phyloP scores from a whole-genome alignment of 1,140 invertebrate genomes.

The Plectrocnemia conspersa region DNA sequence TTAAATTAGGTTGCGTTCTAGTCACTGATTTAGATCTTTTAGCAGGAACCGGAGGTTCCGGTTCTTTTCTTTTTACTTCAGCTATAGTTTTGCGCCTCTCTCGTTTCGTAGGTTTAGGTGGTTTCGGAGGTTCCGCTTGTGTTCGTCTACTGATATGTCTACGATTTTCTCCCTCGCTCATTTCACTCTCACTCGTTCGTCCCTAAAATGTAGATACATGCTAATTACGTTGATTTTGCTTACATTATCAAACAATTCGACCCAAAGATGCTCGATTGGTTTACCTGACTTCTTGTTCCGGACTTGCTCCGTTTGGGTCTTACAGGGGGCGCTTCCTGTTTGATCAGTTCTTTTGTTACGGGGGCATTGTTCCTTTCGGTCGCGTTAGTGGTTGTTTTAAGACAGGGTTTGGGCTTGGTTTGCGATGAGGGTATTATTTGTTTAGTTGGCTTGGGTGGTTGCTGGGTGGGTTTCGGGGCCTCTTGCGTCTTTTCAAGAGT shows the following conservation, averaged over 20 bases:
- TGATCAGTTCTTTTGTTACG: constrained; percentile 39
- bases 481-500: constrained; percentile 21
- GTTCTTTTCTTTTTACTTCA: constrained; percentile 28
- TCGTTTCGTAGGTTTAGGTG: constrained; percentile 43
- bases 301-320: constrained; percentile 52
- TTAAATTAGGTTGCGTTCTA: constrained; percentile 40
- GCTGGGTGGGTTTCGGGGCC: constrained; percentile 8
- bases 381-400: constrained; percentile 29
- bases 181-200: constrained; percentile 54
- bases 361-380: constrained; percentile 14
- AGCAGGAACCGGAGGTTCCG: constrained; percentile 42
- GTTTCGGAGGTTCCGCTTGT: constrained; percentile 36
- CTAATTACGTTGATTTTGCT: constrained; percentile 15
- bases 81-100: constrained; percentile 34
- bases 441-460: constrained; percentile 20
- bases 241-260: constrained; percentile 32
- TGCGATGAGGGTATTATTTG: constrained; percentile 17
- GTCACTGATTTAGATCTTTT: constrained; percentile 47
- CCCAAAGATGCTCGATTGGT: constrained; percentile 12
- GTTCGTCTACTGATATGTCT: constrained; percentile 34
- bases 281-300: constrained; percentile 48
- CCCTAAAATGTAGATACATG: constrained; percentile 41
- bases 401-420: constrained; percentile 27
- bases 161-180: constrained; percentile 49
- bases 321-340: constrained; percentile 43